These are phyloP conservation scores for Lontra canadensis DNA, from an alignment of 2,113 vertebrate species.

Conservation along the genomic window DNA sequence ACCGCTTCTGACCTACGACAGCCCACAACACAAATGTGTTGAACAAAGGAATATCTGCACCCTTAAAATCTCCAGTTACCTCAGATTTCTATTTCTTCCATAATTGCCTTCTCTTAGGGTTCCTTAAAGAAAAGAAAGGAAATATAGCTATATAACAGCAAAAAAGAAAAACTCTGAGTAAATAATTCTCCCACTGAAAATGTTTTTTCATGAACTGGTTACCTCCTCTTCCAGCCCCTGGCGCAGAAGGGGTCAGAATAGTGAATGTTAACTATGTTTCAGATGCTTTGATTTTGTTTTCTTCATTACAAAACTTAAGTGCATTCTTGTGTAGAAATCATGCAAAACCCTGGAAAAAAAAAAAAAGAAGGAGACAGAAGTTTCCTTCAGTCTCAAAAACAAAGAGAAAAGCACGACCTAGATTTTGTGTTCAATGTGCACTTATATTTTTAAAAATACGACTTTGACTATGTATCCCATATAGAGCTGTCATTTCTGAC, in stretches of 20 bases:
- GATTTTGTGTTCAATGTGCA: neutral
- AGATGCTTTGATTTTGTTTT: neutral
- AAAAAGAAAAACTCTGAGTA: neutral
- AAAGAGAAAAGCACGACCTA: neutral
- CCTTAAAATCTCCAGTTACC: neutral
- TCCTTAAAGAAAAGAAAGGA: neutral
- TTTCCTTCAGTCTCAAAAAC: neutral
- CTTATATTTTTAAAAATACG: neutral
- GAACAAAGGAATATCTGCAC: neutral
- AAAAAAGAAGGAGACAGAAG: neutral
- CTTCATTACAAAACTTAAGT: neutral
- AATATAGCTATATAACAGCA: neutral
- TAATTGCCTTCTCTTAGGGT: neutral
- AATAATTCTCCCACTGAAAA: neutral
- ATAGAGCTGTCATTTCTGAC: neutral
- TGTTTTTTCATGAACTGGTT: neutral
- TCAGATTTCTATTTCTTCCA: neutral
- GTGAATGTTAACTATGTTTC: neutral
- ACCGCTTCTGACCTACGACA: rapidly evolving
- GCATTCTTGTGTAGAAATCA: neutral
- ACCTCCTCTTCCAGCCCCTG: neutral
- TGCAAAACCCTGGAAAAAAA: neutral
- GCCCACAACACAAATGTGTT: rapidly evolving
- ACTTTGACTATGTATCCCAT: neutral
- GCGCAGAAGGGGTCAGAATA: neutral